Evolutionary conservation across 2,888 invertebrate species (phyloP), one percentile per base, ranked within the genome.

Genomic region (Ennomos quercinarius): DNA sequence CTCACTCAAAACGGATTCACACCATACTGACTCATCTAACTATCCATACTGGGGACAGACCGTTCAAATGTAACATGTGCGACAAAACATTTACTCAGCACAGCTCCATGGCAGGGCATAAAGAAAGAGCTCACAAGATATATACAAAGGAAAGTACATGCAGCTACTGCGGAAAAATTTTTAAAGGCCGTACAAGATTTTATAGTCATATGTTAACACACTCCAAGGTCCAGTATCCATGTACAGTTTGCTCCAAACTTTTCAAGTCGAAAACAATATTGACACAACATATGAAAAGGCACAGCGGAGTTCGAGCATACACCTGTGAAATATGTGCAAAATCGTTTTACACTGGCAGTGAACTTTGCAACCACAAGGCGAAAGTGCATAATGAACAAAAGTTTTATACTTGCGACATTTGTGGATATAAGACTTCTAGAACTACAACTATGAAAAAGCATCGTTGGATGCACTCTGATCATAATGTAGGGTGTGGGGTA

Each of bases 321-420:
- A 77, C 86, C 0, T 91, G 91, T 72, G 90, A 90, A 51, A 71
- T 71, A 10, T 91, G 91, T 66, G 84, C 86, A 0, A 75, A 80
- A 8, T 75, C 84, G 12, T 91, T 87, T 57, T 88, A 71, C 49
- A 86, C 87, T 0, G 47, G 70, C 1, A 71, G 80, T 0, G 90
- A 89, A 61, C 72, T 91, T 0, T 77, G 79, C 9, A 87, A 84
- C 44, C 91, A 91, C 47, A 80, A 70, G 56, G 69, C 74, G 2
- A 76, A 64, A 39, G 76, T 73, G 1, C 90, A 90, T 63, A 67
- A 70, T 8, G 81, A 74, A 13, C 66, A 66, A 9, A 74, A 74
- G 39, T 61, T 62, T 35, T 81, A 73, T 37, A 72, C 76, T 42
- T 91, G 90, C 70, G 74, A 85, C 36, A 17, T 79, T 10, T 90